Evolutionary conservation across 2,113 vertebrate species (phyloP).

Genomic region (Scatophagus argus): DNA sequence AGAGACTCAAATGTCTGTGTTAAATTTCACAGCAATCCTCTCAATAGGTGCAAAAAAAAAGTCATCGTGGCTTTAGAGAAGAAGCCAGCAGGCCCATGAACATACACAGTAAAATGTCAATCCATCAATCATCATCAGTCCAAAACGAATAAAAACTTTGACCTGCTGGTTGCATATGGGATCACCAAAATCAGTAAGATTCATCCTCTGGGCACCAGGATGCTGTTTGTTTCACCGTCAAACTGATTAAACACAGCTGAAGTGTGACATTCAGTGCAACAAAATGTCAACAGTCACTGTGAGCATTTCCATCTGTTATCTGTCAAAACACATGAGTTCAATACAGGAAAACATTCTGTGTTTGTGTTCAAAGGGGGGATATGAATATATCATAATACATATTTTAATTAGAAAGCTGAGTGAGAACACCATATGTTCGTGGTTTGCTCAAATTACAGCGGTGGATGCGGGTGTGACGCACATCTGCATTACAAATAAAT

Average conservation of each 20-base stretch:
- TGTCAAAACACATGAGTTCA: constrained; percentile 35
- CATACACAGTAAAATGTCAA: neutral
- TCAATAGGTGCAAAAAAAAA: no score
- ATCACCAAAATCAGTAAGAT: neutral
- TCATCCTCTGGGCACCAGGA: neutral
- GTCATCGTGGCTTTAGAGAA: no score
- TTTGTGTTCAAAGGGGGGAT: constrained; percentile 12
- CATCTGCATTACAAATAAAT: constrained; percentile 1
- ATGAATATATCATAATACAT: constrained; percentile 32
- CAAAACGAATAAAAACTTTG: neutral
- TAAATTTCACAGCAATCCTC: no score
- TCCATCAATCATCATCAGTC: no score
- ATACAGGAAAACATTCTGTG: constrained; percentile 28
- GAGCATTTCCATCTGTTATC: constrained; percentile 48
- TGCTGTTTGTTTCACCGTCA: neutral
- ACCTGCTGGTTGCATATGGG: no score
- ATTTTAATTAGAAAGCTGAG: constrained; percentile 37
- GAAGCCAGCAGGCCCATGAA: neutral
- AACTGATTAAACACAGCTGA: neutral
- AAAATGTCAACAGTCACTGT: constrained; percentile 7
- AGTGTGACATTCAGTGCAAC: neutral
- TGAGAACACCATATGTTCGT: constrained; percentile 29
- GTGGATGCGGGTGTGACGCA: constrained; percentile 4
- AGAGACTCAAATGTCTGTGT: no score
- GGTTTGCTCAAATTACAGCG: constrained; percentile 7